Evolutionary conservation across 2,797 vertebrate genomes (phyloP).

Genomic region (Naso thynnoides): DNA sequence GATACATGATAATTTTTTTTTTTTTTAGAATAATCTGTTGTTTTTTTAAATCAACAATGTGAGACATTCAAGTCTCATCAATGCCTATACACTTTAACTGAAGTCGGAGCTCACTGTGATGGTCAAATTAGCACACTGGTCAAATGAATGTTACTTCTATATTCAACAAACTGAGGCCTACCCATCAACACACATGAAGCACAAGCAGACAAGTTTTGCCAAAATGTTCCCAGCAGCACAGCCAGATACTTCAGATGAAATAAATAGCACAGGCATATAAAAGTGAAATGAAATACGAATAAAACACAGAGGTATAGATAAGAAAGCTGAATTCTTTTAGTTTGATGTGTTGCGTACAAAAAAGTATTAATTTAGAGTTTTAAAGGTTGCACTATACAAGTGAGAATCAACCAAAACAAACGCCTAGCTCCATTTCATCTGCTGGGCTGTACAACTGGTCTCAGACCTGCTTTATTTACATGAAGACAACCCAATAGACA

Average conservation of each 20-base stretch:
- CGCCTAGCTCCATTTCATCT: constrained; percentile 50
- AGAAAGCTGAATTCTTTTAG: constrained; percentile 41
- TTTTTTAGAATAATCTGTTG: constrained; percentile 24
- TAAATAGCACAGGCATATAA: constrained; percentile 72
- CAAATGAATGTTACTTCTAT: constrained; percentile 57
- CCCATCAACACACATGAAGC: constrained; percentile 59
- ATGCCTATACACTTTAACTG: constrained; percentile 49
- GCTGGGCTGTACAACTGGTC: constrained; percentile 54
- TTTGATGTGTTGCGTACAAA: constrained; percentile 60
- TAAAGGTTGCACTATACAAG: constrained; percentile 55
- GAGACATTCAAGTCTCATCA: constrained; percentile 37
- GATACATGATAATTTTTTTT: constrained; percentile 29
- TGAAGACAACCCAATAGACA: constrained; percentile 26
- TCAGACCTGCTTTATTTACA: constrained; percentile 72
- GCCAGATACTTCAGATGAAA: constrained; percentile 64
- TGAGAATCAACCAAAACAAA: constrained; percentile 48
- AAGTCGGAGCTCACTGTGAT: constrained; percentile 45
- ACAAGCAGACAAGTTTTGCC: constrained; percentile 49
- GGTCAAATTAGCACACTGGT: constrained; percentile 55
- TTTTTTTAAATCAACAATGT: constrained; percentile 36
- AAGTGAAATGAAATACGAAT: constrained; percentile 48
- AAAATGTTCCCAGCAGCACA: constrained; percentile 57
- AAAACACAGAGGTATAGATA: constrained; percentile 46
- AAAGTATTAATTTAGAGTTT: constrained; percentile 60
- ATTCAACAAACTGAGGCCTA: constrained; percentile 49